A percentile compares a stretch with the other conserved stretches of the same genome.
Conservation (phyloP, 1,140 invertebrate species). For the Neotoxoptera formosana region DNA sequence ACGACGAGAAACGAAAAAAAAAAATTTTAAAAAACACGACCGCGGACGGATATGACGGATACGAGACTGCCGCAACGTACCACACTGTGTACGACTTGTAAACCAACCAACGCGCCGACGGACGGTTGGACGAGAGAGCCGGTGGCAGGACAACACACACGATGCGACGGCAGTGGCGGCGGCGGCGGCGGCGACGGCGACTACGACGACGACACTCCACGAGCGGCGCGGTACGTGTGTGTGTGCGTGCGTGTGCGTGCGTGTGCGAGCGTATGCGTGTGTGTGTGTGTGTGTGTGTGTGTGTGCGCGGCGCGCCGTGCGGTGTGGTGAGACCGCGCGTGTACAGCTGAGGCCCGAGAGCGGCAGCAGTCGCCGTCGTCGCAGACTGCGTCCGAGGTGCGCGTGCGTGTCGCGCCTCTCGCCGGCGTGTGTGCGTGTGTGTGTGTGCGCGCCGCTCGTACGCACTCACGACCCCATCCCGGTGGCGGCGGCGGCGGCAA, state of each 20-base stretch:
- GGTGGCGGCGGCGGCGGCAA: slow-evolving; percentile 28
- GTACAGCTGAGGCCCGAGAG: background rate
- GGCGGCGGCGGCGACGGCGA: background rate
- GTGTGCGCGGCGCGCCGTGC: background rate
- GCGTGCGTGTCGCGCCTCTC: background rate
- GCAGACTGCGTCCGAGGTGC: background rate
- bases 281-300: background rate
- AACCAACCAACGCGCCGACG: background rate
- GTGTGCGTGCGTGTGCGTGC: too few species aligned
- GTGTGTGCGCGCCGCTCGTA: background rate
- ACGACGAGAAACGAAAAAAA: background rate
- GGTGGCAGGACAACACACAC: background rate
- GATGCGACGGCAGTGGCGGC: background rate
- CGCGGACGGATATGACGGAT: background rate
- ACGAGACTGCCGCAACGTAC: slow-evolving; percentile 8
- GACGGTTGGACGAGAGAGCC: background rate
- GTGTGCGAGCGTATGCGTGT: too few species aligned
- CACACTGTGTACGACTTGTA: background rate
- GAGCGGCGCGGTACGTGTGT: background rate
- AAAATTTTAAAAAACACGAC: too few species aligned
- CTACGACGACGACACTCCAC: background rate
- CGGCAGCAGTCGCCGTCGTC: background rate
- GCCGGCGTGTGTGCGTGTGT: background rate
- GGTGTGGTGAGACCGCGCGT: background rate
- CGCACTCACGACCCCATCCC: slow-evolving; percentile 22